Conservation (phyloP, 2,797 vertebrate species). For the Glossophaga mutica region DNA sequence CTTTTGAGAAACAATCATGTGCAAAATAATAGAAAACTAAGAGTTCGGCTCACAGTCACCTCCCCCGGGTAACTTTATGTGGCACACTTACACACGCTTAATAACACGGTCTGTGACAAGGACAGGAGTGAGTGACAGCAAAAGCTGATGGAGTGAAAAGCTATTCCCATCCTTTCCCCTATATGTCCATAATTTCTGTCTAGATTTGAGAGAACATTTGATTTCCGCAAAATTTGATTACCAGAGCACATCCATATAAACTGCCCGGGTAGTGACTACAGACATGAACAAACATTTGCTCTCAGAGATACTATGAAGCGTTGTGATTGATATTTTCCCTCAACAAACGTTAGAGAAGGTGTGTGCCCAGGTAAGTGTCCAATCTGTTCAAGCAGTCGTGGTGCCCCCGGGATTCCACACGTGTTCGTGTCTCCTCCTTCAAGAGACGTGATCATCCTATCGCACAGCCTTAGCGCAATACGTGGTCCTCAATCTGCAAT, state of each 20-base stretch:
- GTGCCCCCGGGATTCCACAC: background rate
- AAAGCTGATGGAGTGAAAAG: background rate
- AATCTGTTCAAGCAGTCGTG: background rate
- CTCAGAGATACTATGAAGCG: background rate
- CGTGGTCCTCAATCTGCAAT: background rate
- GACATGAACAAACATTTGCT: background rate
- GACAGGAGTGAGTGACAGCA: background rate
- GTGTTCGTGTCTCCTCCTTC: background rate
- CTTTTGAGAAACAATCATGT: background rate
- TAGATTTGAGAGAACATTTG: background rate
- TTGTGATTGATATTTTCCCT: background rate
- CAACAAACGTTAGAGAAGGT: background rate
- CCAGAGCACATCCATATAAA: background rate
- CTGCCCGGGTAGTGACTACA: background rate
- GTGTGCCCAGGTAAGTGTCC: background rate
- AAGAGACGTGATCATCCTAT: background rate
- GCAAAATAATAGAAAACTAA: slow-evolving; percentile 34
- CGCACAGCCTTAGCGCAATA: background rate
- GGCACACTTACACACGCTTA: background rate
- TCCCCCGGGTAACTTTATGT: background rate
- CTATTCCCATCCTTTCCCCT: background rate
- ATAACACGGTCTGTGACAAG: slow-evolving; percentile 1
- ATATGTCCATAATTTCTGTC: background rate
- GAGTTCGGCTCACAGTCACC: background rate
- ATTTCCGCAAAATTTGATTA: background rate